Evolutionary conservation across 2,888 invertebrate species (phyloP), one percentile per base, ranked within the genome.

Genomic region (Hesperia comma): DNA sequence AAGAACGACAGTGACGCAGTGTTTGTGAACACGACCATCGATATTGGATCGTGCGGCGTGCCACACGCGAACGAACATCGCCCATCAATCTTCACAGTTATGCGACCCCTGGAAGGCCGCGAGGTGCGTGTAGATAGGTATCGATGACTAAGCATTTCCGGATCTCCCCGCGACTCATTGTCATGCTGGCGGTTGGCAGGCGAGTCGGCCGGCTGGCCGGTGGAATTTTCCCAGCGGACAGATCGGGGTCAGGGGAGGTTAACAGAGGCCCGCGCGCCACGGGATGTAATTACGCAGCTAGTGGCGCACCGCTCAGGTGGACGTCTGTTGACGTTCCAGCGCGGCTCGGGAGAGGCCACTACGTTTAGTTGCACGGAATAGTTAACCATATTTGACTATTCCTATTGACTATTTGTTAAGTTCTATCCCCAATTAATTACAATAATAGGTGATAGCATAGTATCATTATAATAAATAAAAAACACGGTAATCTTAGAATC

Each of bases 231-330:
- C 46, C 69, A 54, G 37, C 63, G 14, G 62, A 49, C 70, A 67
- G 5, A 72, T 72, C 70, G 70, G 72, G 72, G 72, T 72, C 76
- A 75, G 76, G 68, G 67, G 76, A 80, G 78, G 79, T 77, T 79
- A 80, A 78, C 78, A 79, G 78, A 76, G 75, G 77, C 74, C 76
- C 57, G 74, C 43, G 43, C 17, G 7, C 43, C 73, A 77, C 80
- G 83, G 84, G 81, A 83, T 84, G 84, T 84, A 84, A 86, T 84
- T 82, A 83, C 77, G 76, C 74, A 74, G 77, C 62, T 55, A 54
- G 62, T 26, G 26, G 26, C 26, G 26, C 43, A 73, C 70, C 73
- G 71, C 63, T 54, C 69, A 46, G 2, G 26, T 5, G 26, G 26
- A 26, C 26, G 26, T 26, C 26, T 4, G 26, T 66, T 37, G 12